These are phyloP conservation scores for Drosophila niveifrons DNA, from an alignment of 2,888 invertebrate species.

Conservation along the genomic window DNA sequence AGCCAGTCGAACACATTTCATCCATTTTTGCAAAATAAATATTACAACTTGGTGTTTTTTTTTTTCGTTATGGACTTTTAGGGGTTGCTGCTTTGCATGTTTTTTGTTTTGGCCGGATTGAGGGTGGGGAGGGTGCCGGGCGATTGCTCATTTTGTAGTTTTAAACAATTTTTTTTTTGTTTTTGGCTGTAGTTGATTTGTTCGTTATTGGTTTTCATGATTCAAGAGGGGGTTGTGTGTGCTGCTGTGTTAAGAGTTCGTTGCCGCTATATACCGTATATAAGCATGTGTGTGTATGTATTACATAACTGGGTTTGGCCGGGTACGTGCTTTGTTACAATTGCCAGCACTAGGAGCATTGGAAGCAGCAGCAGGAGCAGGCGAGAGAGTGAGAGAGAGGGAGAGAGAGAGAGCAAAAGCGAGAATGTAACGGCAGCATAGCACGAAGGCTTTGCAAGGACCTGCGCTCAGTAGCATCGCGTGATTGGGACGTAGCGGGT, in stretches of 20 bases:
- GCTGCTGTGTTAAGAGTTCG: slow-evolving; percentile 30
- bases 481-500: slow-evolving; percentile 76
- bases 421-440: slow-evolving; percentile 43
- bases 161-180: slow-evolving; percentile 24
- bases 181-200: slow-evolving; percentile 9
- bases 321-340: slow-evolving; percentile 69
- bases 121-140: slow-evolving; percentile 21
- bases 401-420: slow-evolving; percentile 6
- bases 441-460: slow-evolving; percentile 54
- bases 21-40: slow-evolving; percentile 65
- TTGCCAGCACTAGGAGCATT: slow-evolving; percentile 40
- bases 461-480: slow-evolving; percentile 78
- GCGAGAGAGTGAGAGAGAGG: not conserved
- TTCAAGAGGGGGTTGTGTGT: slow-evolving; percentile 47
- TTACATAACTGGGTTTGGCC: slow-evolving; percentile 79
- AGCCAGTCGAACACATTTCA: slow-evolving; percentile 26
- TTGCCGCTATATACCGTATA: slow-evolving; percentile 11
- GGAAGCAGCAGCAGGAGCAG: not conserved
- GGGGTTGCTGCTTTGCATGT: slow-evolving; percentile 58
- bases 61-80: slow-evolving; percentile 38
- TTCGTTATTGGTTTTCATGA: slow-evolving; percentile 20
- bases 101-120: slow-evolving; percentile 10
- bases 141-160: slow-evolving; percentile 69
- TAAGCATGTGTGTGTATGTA: slow-evolving; percentile 30
- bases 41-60: slow-evolving; percentile 60